Evolutionary conservation across 2,797 vertebrate genomes (phyloP).

Genomic region (Oryzias dopingdopingensis): DNA sequence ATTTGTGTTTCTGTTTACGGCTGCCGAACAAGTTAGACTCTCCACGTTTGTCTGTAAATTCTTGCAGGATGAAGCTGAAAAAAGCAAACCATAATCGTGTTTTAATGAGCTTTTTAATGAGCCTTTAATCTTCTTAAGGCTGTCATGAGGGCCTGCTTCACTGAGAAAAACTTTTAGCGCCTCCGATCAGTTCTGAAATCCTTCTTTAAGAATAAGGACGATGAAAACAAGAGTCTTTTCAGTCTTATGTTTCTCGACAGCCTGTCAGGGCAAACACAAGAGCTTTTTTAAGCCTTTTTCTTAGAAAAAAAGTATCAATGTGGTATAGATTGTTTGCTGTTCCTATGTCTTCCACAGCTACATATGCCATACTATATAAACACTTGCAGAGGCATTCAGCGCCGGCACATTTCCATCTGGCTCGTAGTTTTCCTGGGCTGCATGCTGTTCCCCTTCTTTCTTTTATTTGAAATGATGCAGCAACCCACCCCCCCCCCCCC

Average conservation of each 20-base stretch:
- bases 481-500: neutral
- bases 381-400: neutral
- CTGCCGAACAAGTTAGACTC: neutral
- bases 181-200: constrained; percentile 21
- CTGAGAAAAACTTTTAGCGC: constrained; percentile 7
- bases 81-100: constrained; percentile 42
- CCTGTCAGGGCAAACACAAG: too few relatives aligned
- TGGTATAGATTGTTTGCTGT: constrained; percentile 20
- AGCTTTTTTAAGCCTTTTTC: neutral
- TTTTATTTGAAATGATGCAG: constrained; percentile 19
- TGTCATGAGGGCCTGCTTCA: constrained; percentile 18
- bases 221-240: constrained; percentile 11
- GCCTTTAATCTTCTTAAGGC: constrained; percentile 51
- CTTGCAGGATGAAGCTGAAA: neutral
- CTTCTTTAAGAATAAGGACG: neutral
- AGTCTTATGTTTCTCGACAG: neutral
- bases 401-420: constrained; percentile 32
- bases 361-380: constrained; percentile 20
- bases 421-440: constrained; percentile 22
- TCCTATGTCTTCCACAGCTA: constrained; percentile 10
- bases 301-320: constrained; percentile 15
- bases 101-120: constrained; percentile 55
- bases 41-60: constrained; percentile 4
- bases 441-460: neutral
- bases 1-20: constrained; percentile 10